These are phyloP conservation scores for Arbacia lixula DNA, from an alignment of 53 echinoderm and acorn worm genomes.

Conservation along the genomic window DNA sequence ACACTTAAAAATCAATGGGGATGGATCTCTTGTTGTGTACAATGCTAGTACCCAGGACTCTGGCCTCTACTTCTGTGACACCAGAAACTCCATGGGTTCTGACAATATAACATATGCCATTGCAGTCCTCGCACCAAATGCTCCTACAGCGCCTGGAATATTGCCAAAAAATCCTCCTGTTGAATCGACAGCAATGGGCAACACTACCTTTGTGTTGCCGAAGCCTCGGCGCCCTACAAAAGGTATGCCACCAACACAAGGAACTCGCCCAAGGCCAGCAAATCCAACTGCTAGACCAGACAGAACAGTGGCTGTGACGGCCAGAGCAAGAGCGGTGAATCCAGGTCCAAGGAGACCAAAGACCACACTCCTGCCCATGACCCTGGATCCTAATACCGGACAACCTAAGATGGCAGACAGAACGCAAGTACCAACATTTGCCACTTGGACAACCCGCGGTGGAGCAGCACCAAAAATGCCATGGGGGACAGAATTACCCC, in stretches of 20 bases:
- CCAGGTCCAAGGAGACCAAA: slow-evolving; percentile 26
- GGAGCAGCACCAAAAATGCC: slow-evolving; percentile 5
- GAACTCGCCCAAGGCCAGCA: slow-evolving; percentile 10
- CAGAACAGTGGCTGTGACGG: not conserved
- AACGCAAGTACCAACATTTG: slow-evolving; percentile 38
- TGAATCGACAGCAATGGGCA: slow-evolving; percentile 41
- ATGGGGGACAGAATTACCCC: slow-evolving; percentile 34
- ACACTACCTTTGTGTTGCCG: slow-evolving; percentile 27
- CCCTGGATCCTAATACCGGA: not conserved
- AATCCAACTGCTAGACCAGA: not conserved
- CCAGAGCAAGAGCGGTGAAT: not conserved
- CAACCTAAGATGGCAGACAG: slow-evolving; percentile 47
- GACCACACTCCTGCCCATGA: not conserved
- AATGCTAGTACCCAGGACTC: slow-evolving; percentile 64
- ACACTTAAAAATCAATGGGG: slow-evolving; percentile 35
- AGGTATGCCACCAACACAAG: slow-evolving; percentile 22
- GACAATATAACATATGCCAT: slow-evolving; percentile 77
- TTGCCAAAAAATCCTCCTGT: slow-evolving; percentile 36
- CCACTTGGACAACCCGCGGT: not conserved
- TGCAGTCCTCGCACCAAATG: slow-evolving; percentile 43
- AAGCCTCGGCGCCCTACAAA: slow-evolving; percentile 15
- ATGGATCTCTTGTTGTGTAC: slow-evolving; percentile 78
- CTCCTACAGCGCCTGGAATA: slow-evolving; percentile 31
- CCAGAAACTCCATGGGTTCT: slow-evolving; percentile 76
- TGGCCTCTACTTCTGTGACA: slow-evolving; percentile 81